phyloP scores from a whole-genome alignment of 2,797 vertebrate genomes.

The Megaceryle alcyon region DNA sequence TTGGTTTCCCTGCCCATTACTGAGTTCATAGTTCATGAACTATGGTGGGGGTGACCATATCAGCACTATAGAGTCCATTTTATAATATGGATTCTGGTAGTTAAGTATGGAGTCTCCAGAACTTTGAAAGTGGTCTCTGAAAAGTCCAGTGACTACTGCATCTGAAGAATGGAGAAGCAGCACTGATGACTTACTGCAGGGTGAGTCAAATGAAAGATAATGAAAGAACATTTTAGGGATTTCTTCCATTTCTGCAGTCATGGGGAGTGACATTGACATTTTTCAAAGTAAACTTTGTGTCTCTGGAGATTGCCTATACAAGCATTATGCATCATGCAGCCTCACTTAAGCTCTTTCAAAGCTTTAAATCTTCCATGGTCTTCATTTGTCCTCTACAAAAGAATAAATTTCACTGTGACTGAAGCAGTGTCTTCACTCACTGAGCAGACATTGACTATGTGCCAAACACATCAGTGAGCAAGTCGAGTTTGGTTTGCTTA shows the following conservation, averaged over 20 bases:
- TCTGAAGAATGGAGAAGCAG: not conserved
- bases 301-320: not conserved
- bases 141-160: not conserved
- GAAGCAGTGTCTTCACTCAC: not conserved
- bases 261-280: slow-evolving; percentile 3
- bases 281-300: not conserved
- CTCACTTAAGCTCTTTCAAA: not conserved
- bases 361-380: not conserved
- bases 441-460: not conserved
- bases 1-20: not conserved
- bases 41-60: not conserved
- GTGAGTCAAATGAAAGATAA: slow-evolving; percentile 17
- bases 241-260: not conserved
- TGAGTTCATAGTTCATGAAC: not conserved
- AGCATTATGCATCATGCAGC: not conserved
- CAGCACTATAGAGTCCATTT: not conserved
- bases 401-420: not conserved
- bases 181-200: not conserved
- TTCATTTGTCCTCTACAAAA: not conserved
- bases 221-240: not conserved
- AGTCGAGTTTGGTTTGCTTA: not conserved
- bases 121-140: not conserved
- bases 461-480: not conserved
- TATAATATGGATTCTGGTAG: not conserved
- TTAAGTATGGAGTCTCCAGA: not conserved